These are phyloP conservation scores for Sebastes schlegelii DNA, from an alignment of 2,113 vertebrate genomes.

Conservation along the genomic window DNA sequence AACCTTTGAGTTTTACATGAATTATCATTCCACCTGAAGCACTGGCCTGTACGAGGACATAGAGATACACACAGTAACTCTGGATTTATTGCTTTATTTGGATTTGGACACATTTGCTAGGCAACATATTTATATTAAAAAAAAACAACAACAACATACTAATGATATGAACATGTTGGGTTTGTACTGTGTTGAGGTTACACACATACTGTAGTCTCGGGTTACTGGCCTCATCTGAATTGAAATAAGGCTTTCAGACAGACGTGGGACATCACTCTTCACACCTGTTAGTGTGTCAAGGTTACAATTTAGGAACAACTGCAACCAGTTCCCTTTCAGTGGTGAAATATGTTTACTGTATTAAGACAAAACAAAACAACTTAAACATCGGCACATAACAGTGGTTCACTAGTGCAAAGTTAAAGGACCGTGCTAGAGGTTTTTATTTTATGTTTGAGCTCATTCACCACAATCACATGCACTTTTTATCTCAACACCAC, in stretches of 20 bases:
- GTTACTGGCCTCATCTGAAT: slow-evolving; percentile 21
- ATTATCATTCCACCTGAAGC: too few relatives aligned
- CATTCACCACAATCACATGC: neutral
- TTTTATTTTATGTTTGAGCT: neutral
- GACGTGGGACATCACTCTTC: slow-evolving; percentile 5
- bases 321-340: slow-evolving; percentile 61
- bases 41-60: neutral
- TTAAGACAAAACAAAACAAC: slow-evolving; percentile 29
- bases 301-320: slow-evolving; percentile 41
- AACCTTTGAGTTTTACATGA: too few relatives aligned
- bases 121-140: slow-evolving; percentile 51
- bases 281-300: slow-evolving; percentile 53
- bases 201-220: slow-evolving; percentile 2
- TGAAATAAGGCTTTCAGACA: slow-evolving; percentile 21
- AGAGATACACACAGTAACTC: neutral
- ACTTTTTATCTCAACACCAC: neutral
- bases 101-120: slow-evolving; percentile 50
- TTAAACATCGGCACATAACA: slow-evolving; percentile 46
- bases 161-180: slow-evolving; percentile 9
- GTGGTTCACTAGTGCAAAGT: slow-evolving; percentile 66
- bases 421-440: slow-evolving; percentile 49
- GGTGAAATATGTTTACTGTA: slow-evolving; percentile 51
- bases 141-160: slow-evolving; percentile 42
- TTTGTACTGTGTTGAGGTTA: neutral
- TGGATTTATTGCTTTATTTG: slow-evolving; percentile 74